Evolutionary conservation across 2,113 vertebrate species (phyloP).

Genomic region (Stegastes partitus): DNA sequence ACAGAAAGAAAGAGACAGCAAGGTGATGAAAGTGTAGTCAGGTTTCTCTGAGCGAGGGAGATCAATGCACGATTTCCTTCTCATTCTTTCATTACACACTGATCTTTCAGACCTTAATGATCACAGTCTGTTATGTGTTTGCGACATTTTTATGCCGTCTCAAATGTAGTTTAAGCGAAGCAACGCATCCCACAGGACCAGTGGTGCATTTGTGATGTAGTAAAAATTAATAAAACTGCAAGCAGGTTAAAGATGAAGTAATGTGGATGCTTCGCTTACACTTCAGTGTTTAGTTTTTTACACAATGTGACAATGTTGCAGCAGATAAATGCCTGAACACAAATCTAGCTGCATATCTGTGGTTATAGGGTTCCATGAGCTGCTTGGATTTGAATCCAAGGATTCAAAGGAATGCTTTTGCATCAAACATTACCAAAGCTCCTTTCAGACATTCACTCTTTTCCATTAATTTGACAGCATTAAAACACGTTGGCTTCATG

Average conservation of each 20-base stretch:
- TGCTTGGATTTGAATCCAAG: no score
- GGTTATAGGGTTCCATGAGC: no score
- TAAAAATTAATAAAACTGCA: background rate
- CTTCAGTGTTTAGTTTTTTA: no score
- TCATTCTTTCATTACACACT: slow-evolving; percentile 60
- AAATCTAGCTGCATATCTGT: no score
- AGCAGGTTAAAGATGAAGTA: background rate
- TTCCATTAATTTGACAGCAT: no score
- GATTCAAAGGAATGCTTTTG: no score
- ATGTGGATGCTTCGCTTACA: background rate
- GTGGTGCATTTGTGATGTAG: background rate
- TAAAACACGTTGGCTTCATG: no score
- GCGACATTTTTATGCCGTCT: background rate
- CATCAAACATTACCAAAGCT: no score
- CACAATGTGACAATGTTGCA: no score
- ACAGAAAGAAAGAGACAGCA: slow-evolving; percentile 31
- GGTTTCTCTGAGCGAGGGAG: slow-evolving; percentile 46
- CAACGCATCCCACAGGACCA: slow-evolving; percentile 2
- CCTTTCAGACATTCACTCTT: no score
- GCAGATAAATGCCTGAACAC: no score
- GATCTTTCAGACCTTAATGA: slow-evolving; percentile 65
- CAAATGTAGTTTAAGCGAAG: slow-evolving; percentile 19
- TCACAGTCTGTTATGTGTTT: slow-evolving; percentile 31
- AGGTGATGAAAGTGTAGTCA: slow-evolving; percentile 71
- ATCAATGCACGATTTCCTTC: slow-evolving; percentile 46